phyloP scores from a whole-genome alignment of 2,888 invertebrate species.

The Pseudanteris insignis region DNA sequence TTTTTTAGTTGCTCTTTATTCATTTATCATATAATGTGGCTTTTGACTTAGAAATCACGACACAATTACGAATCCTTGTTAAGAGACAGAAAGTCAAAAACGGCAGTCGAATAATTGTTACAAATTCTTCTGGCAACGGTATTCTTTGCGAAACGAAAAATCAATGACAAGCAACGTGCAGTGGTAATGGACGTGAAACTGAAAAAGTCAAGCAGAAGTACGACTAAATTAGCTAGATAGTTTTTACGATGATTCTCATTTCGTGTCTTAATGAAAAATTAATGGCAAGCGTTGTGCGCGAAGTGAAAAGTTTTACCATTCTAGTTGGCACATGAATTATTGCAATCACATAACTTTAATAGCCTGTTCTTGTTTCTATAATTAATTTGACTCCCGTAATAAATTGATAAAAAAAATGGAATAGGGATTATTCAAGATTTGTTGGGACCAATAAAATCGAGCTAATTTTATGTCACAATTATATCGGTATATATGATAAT shows the following conservation, averaged over 20 bases:
- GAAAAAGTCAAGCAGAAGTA: constrained; percentile 26
- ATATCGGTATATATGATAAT: no score
- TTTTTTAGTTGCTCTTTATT: no score
- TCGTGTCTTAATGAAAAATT: constrained; percentile 36
- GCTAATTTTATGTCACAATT: no score
- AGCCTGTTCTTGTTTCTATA: constrained; percentile 14
- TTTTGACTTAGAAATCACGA: neutral
- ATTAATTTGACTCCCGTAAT: constrained; percentile 15
- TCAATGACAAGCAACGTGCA: constrained; percentile 20
- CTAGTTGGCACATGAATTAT: constrained; percentile 26
- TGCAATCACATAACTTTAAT: constrained; percentile 23
- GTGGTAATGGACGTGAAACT: constrained; percentile 21
- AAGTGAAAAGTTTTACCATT: constrained; percentile 31
- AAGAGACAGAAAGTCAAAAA: neutral
- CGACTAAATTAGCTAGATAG: constrained; percentile 26
- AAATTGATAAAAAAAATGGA: neutral
- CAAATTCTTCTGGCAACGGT: constrained; percentile 10
- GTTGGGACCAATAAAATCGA: no score
- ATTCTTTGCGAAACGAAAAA: constrained; percentile 15
- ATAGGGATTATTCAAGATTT: no score
- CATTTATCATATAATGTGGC: no score
- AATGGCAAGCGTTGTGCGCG: constrained; percentile 30
- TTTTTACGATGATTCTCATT: constrained; percentile 36
- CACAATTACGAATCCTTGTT: neutral
- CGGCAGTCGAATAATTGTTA: constrained; percentile 14